A percentile compares a stretch with the other conserved stretches of the same genome.
phyloP scores from a whole-genome alignment of 1,140 invertebrate species.

The Leptopilina boulardi region DNA sequence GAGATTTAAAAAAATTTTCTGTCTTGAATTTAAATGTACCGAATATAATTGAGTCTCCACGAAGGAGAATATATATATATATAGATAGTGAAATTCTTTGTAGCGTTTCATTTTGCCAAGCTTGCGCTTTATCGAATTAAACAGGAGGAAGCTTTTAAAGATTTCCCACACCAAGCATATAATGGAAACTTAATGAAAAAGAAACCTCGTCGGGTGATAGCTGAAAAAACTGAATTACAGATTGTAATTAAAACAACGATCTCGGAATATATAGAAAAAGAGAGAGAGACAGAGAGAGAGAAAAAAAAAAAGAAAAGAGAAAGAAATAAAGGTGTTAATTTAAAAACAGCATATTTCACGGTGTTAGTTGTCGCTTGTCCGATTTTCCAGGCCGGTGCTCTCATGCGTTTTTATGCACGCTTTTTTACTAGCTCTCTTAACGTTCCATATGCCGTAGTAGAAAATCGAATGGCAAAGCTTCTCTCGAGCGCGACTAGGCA shows the following conservation, averaged over 20 bases:
- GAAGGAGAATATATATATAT: too few relatives aligned
- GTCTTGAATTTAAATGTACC: conserved; percentile 17
- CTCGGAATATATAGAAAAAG: not conserved
- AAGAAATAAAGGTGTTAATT: conserved; percentile 24
- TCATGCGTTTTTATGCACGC: conserved; percentile 50
- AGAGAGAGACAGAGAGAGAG: too few relatives aligned
- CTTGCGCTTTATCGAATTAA: conserved; percentile 7
- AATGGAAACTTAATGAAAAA: conserved; percentile 26
- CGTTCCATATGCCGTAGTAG: conserved; percentile 50
- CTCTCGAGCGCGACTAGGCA: conserved; percentile 11
- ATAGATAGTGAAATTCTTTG: too few relatives aligned
- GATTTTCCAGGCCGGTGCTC: conserved; percentile 56
- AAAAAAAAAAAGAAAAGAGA: not conserved
- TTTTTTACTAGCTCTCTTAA: conserved; percentile 53
- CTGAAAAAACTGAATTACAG: conserved; percentile 16
- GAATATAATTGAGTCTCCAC: conserved; percentile 10
- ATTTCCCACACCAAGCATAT: not conserved
- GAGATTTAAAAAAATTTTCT: conserved; percentile 2
- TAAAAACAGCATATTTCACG: conserved; percentile 24
- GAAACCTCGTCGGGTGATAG: conserved; percentile 7
- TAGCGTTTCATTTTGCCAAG: conserved; percentile 13
- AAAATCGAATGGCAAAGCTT: conserved; percentile 56
- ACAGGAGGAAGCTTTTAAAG: conserved; percentile 16
- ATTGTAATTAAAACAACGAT: conserved; percentile 19
- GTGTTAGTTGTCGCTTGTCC: conserved; percentile 34